phyloP scores from a whole-genome alignment of 2,888 invertebrate species.

The Trilocha varians region DNA sequence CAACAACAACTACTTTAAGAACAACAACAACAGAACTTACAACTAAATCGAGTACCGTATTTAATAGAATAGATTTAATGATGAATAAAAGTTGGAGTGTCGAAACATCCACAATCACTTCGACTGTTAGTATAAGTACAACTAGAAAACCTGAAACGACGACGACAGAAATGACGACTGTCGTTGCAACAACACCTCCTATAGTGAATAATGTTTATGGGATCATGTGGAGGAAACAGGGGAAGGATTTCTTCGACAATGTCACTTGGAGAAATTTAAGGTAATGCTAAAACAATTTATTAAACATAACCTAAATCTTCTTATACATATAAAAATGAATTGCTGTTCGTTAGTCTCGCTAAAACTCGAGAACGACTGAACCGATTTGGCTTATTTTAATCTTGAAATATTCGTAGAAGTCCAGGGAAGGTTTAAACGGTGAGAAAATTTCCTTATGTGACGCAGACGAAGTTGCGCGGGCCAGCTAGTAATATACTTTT shows the following conservation, averaged over 20 bases:
- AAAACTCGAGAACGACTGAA: too few species aligned
- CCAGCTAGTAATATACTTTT: too few species aligned
- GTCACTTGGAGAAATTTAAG: slow-evolving; percentile 62
- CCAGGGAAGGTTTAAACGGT: too few species aligned
- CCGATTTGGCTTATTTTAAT: too few species aligned
- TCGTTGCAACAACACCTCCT: slow-evolving; percentile 34
- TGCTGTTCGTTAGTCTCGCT: too few species aligned
- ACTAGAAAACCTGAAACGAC: slow-evolving; percentile 41
- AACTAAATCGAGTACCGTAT: slow-evolving; percentile 58
- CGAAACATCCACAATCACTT: slow-evolving; percentile 58
- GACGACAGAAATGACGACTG: slow-evolving; percentile 36
- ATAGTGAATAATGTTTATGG: slow-evolving; percentile 61
- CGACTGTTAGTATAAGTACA: slow-evolving; percentile 61
- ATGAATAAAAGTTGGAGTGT: slow-evolving; percentile 70
- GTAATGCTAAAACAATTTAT: slow-evolving; percentile 23
- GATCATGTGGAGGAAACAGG: slow-evolving; percentile 63
- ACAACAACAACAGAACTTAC: slow-evolving; percentile 57
- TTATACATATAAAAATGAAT: background rate
- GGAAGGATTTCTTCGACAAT: slow-evolving; percentile 52
- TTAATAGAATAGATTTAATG: slow-evolving; percentile 66
- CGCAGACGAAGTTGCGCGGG: too few species aligned
- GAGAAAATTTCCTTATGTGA: too few species aligned
- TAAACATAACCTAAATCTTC: background rate
- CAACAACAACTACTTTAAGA: slow-evolving; percentile 35
- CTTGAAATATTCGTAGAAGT: too few species aligned